A percentile compares a stretch with the other conserved stretches of the same genome.
Conservation (phyloP, 2,888 invertebrate genomes). For the Xanthorhoe spadicearia region DNA sequence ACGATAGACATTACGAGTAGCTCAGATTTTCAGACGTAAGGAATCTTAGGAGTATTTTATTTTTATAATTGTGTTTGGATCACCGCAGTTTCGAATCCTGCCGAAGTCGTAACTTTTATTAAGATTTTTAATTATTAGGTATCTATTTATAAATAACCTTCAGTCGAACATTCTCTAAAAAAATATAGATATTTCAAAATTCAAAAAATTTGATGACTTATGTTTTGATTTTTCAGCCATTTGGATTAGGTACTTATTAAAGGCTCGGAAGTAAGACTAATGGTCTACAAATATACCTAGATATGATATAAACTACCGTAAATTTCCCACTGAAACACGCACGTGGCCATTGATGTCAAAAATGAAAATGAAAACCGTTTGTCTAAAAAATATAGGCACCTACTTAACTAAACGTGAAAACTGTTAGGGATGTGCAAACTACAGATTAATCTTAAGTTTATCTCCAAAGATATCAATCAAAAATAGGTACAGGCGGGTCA, state of each 20-base stretch:
- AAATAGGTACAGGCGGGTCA: conserved; percentile 24
- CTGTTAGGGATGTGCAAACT: neutral
- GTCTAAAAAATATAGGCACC: neutral
- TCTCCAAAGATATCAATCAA: conserved; percentile 18
- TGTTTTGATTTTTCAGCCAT: no score
- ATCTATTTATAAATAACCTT: no score
- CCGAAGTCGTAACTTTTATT: no score
- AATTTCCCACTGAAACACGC: neutral
- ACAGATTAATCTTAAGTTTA: neutral
- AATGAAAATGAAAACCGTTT: neutral
- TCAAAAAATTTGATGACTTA: no score
- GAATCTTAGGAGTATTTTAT: no score
- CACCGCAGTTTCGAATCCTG: no score
- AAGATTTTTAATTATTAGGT: no score
- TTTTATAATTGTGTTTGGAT: no score
- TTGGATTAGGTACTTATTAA: no score
- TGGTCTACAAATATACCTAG: no score
- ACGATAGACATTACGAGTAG: neutral
- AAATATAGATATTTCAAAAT: no score
- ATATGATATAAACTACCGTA: neutral
- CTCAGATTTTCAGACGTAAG: neutral
- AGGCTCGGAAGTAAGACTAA: neutral
- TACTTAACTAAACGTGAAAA: neutral
- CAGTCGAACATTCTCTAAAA: no score
- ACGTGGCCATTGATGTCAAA: neutral